phyloP scores from a whole-genome alignment of 1,140 invertebrate species.

The Sitophilus oryzae region DNA sequence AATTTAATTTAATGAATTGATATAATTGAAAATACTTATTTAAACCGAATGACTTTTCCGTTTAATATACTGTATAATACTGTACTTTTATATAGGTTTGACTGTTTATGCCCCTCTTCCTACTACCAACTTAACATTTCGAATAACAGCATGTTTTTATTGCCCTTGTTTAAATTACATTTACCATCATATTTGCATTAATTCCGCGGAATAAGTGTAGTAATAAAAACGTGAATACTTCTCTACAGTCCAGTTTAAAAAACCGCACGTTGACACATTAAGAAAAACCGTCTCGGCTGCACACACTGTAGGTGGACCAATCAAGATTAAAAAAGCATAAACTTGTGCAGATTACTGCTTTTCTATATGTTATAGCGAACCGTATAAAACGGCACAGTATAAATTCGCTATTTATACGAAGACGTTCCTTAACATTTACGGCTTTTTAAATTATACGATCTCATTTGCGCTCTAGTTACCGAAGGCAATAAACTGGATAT shows the following conservation, averaged over 20 bases:
- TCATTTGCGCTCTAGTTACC: not conserved
- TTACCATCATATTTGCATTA: not conserved
- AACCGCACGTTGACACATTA: not conserved
- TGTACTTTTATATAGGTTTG: too few relatives aligned
- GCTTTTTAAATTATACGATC: not conserved
- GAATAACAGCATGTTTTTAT: too few relatives aligned
- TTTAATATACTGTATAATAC: too few relatives aligned
- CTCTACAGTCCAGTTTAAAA: too few relatives aligned
- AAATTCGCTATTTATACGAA: not conserved
- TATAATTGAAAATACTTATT: too few relatives aligned
- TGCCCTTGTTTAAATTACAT: too few relatives aligned
- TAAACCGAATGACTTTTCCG: too few relatives aligned
- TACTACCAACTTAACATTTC: too few relatives aligned
- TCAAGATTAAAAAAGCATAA: not conserved
- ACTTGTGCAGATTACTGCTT: not conserved
- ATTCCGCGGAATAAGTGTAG: not conserved
- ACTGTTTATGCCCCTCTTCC: too few relatives aligned
- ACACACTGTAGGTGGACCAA: not conserved
- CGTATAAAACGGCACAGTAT: not conserved
- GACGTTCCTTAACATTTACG: not conserved
- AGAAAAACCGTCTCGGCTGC: not conserved
- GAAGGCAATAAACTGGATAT: not conserved
- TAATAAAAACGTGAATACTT: too few relatives aligned
- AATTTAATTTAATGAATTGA: too few relatives aligned
- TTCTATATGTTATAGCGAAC: not conserved